These are phyloP conservation scores for Hycleus phaleratus DNA, from an alignment of 1,140 invertebrate genomes.

Conservation along the genomic window DNA sequence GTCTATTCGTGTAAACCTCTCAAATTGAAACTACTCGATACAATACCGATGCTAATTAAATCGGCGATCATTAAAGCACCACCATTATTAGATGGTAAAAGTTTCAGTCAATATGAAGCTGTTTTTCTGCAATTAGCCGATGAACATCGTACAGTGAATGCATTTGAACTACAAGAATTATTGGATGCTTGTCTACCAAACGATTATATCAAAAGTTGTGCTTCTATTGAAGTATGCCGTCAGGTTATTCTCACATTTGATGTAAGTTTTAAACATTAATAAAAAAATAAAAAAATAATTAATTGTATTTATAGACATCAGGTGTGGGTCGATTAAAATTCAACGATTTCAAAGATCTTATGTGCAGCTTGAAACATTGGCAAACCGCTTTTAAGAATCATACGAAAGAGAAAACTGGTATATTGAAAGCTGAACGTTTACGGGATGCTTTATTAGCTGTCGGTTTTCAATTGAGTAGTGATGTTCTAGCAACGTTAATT, in stretches of 20 bases:
- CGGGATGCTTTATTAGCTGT: conserved; percentile 78
- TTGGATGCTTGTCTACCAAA: conserved; percentile 87
- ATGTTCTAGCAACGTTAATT: conserved; percentile 73
- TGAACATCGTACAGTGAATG: conserved; percentile 79
- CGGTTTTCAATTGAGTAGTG: conserved; percentile 79
- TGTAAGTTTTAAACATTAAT: conserved; percentile 46
- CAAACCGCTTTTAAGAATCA: conserved; percentile 86
- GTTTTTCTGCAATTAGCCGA: conserved; percentile 86
- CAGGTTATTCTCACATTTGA: conserved; percentile 84
- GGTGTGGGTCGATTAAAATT: conserved; percentile 76
- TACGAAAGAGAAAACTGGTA: conserved; percentile 84
- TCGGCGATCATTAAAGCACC: conserved; percentile 67
- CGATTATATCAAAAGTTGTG: conserved; percentile 92
- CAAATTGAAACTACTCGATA: conserved; percentile 76
- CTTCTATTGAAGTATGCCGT: conserved; percentile 83
- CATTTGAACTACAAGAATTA: conserved; percentile 86
- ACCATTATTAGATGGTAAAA: conserved; percentile 58
- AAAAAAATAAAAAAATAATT: not conserved
- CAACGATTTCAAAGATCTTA: conserved; percentile 83
- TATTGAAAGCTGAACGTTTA: conserved; percentile 77
- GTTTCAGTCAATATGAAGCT: conserved; percentile 79
- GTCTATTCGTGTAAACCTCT: conserved; percentile 76
- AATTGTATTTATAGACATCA: conserved; percentile 51
- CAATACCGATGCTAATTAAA: conserved; percentile 61
- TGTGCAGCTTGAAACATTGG: conserved; percentile 87